Evolutionary conservation across 1,140 invertebrate species (phyloP).

Genomic region (Drosophila albomicans): DNA sequence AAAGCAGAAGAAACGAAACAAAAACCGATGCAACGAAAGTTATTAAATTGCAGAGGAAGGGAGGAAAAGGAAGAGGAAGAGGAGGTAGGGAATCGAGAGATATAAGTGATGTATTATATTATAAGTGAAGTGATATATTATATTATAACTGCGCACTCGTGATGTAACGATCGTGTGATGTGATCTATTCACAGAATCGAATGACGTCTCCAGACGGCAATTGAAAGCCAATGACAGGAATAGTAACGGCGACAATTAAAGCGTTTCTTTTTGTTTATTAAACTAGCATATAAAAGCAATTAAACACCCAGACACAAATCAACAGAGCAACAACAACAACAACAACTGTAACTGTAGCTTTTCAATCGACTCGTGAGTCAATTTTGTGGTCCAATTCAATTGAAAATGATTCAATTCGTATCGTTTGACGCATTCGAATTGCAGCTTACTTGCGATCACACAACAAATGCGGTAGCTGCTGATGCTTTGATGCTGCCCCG

Average conservation of each 20-base stretch:
- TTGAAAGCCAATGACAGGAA: slow-evolving; percentile 23
- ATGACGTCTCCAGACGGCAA: slow-evolving; percentile 12
- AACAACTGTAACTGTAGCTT: slow-evolving; percentile 6
- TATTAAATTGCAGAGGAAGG: neutral
- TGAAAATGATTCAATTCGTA: slow-evolving; percentile 52
- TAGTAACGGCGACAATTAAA: slow-evolving; percentile 2
- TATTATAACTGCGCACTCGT: slow-evolving; percentile 1
- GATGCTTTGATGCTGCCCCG: neutral
- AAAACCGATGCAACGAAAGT: slow-evolving; percentile 17
- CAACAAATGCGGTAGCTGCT: neutral
- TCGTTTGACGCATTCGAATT: slow-evolving; percentile 70
- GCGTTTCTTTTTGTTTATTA: slow-evolving; percentile 2
- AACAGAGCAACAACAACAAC: neutral
- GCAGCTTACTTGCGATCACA: slow-evolving; percentile 22
- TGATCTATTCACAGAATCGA: slow-evolving; percentile 4
- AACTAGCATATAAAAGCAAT: slow-evolving; percentile 1
- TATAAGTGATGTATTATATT: too few relatives aligned
- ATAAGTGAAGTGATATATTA: too few relatives aligned
- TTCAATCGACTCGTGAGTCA: slow-evolving; percentile 17
- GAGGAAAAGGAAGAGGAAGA: too few relatives aligned
- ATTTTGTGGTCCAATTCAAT: slow-evolving; percentile 54
- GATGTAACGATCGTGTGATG: slow-evolving; percentile 13
- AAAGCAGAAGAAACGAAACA: slow-evolving; percentile 20
- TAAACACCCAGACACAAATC: slow-evolving; percentile 10
- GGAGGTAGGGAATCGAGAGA: neutral